Evolutionary conservation across 2,888 invertebrate species (phyloP).

Genomic region (Agelastica alni): DNA sequence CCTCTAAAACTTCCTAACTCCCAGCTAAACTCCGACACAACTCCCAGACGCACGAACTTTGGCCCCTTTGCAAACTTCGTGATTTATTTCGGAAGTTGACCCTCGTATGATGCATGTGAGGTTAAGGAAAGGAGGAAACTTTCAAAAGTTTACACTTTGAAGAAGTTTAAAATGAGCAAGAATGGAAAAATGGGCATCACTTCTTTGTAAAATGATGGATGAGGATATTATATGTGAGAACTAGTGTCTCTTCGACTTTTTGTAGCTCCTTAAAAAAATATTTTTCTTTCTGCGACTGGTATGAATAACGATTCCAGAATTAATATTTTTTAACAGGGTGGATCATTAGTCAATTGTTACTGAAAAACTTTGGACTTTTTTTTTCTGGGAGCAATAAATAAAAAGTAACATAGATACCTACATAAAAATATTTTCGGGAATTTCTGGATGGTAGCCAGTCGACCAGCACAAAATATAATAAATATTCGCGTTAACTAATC

Average conservation of each 20-base stretch:
- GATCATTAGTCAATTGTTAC: too few relatives aligned
- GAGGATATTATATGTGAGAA: background rate
- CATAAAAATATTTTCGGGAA: too few relatives aligned
- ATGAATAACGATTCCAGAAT: background rate
- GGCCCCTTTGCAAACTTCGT: constrained; percentile 11
- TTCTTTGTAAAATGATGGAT: constrained; percentile 10
- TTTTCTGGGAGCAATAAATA: too few relatives aligned
- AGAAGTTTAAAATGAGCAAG: constrained; percentile 24
- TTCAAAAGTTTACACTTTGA: constrained; percentile 21
- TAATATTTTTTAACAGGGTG: too few relatives aligned
- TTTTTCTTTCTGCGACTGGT: background rate
- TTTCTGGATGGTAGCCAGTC: too few relatives aligned
- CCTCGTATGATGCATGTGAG: constrained; percentile 23
- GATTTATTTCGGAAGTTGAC: constrained; percentile 28
- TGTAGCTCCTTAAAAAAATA: background rate
- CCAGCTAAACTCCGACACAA: background rate
- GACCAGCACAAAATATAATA: too few relatives aligned
- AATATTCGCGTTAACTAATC: too few relatives aligned
- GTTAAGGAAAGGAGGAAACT: constrained; percentile 19
- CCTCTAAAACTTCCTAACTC: constrained; percentile 3
- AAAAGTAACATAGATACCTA: too few relatives aligned
- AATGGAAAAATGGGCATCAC: constrained; percentile 12
- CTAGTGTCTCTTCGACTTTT: constrained; percentile 1
- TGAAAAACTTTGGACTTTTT: too few relatives aligned
- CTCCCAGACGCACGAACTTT: constrained; percentile 3